Evolutionary conservation across 1,140 invertebrate species (phyloP), one percentile per base, ranked within the genome.

Genomic region (Drosophila trapezifrons): DNA sequence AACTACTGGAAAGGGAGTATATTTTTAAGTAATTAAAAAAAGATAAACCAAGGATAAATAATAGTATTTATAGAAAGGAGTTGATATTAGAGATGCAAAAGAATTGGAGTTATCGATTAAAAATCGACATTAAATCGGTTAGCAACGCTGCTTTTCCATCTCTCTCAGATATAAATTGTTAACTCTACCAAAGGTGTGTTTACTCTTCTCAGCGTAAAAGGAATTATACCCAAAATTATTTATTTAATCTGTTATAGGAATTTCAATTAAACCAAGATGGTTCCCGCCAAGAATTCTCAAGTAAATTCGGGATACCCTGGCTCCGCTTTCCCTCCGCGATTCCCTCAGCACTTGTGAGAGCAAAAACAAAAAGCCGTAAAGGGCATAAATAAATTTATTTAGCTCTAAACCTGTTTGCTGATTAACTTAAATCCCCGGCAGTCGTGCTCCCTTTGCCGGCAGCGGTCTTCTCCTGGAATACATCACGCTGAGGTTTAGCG

Each of bases 361-460:
- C n/a, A 37, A 25, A 62, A 29, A 63, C 22, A 20, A 59, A 46
- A n/a, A 40, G 49, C 60, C 60, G 55, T 38, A 46, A 54, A 63
- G 59, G 25, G 62, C 79, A 83, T 83, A 87, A 87, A 87, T 80
- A 80, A 70, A 89, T 89, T 79, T 83, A 87, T 87, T 83, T 83
- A 66, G 76, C 84, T 65, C 80, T 89, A 89, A 87, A 87, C 84
- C 83, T 87, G 83, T 89, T 87, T 89, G 83, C 76, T 89, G 83
- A 89, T 87, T 87, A 89, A 83, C 83, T 87, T 87, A 87, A 89
- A 83, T 87, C 83, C 81, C 57, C 51, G 51, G 20, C 66, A 76
- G 72, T 58, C 58, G 77, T 75, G 77, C 46, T 63, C 66, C 76
- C 25, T 35, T 13, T 57, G 38, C 27, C 29, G 12, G 29, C 29